A percentile compares a stretch with the other conserved stretches of the same genome.
These are phyloP conservation scores for Subacronicta megacephala DNA, from an alignment of 2,888 invertebrate genomes.

Conservation along the genomic window DNA sequence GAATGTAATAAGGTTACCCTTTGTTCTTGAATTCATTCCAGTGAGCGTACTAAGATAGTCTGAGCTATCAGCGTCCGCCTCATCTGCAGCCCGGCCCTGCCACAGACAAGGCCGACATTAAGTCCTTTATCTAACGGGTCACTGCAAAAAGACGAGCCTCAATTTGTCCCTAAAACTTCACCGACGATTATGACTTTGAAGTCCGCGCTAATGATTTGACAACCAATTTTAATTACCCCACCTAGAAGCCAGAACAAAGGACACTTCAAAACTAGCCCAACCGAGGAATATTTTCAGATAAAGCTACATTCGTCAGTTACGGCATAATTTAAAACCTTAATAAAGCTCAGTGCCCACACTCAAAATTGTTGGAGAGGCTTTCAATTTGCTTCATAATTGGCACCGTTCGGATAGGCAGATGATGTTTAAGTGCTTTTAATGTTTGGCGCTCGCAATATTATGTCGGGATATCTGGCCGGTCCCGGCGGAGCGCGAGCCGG, in stretches of 20 bases:
- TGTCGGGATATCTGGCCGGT: constrained; percentile 78
- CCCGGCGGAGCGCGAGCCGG: constrained; percentile 80
- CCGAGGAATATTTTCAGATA: constrained; percentile 47
- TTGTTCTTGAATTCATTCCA: constrained; percentile 34
- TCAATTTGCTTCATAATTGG: constrained; percentile 81
- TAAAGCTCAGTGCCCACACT: constrained; percentile 69
- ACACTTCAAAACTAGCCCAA: constrained; percentile 41
- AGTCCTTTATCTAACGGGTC: constrained; percentile 51
- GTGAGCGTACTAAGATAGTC: constrained; percentile 19
- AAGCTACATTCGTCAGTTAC: constrained; percentile 56
- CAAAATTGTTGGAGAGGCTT: constrained; percentile 72
- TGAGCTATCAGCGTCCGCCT: constrained; percentile 19
- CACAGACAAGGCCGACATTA: constrained; percentile 54
- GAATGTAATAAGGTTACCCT: constrained; percentile 12
- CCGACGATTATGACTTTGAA: constrained; percentile 60
- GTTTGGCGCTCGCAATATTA: constrained; percentile 78
- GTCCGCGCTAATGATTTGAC: constrained; percentile 56
- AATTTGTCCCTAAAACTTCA: constrained; percentile 60
- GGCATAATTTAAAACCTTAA: constrained; percentile 65
- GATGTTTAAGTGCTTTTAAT: constrained; percentile 82
- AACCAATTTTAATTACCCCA: constrained; percentile 39
- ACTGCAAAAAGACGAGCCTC: constrained; percentile 57
- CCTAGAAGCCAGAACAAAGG: constrained; percentile 50
- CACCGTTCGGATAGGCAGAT: constrained; percentile 75
- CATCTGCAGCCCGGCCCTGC: constrained; percentile 44